Evolutionary conservation across 2,797 vertebrate species (phyloP).

Genomic region (Rachycentron canadum): DNA sequence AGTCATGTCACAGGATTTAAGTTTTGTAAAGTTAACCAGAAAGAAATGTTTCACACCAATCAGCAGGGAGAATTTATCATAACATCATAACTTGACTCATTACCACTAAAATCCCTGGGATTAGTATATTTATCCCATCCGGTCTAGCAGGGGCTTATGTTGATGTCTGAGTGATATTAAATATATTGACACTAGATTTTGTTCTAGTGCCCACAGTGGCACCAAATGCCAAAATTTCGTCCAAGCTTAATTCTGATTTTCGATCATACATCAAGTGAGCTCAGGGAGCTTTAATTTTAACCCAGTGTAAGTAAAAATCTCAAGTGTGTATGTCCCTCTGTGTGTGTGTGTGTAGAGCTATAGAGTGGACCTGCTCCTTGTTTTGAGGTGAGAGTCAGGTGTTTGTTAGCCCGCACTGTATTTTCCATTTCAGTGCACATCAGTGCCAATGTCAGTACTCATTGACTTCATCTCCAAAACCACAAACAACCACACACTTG

Average conservation of each 20-base stretch:
- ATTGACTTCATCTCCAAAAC: constrained; percentile 61
- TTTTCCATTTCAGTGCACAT: constrained; percentile 79
- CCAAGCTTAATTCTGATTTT: neutral
- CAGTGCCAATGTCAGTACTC: constrained; percentile 78
- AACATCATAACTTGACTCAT: neutral
- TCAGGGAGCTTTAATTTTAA: neutral
- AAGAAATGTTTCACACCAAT: constrained; percentile 8
- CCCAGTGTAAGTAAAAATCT: neutral
- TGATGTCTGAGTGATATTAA: constrained; percentile 16
- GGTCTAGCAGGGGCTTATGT: neutral
- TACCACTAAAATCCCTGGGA: neutral
- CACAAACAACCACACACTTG: constrained; percentile 36
- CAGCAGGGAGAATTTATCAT: neutral
- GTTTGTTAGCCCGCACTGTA: constrained; percentile 60
- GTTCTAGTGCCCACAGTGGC: neutral
- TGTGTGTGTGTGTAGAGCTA: constrained; percentile 15
- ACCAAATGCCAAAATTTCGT: constrained; percentile 2
- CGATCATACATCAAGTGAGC: neutral
- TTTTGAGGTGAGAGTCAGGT: constrained; percentile 70
- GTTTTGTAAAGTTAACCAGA: neutral
- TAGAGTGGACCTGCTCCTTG: constrained; percentile 24
- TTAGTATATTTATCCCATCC: constrained; percentile 10
- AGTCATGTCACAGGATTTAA: neutral
- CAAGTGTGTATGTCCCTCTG: neutral
- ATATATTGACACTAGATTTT: constrained; percentile 22